Percentiles rank a stretch among this genome's conserved stretches.
Conservation (phyloP, 2,113 vertebrate species). For the Entelurus aequoreus region DNA sequence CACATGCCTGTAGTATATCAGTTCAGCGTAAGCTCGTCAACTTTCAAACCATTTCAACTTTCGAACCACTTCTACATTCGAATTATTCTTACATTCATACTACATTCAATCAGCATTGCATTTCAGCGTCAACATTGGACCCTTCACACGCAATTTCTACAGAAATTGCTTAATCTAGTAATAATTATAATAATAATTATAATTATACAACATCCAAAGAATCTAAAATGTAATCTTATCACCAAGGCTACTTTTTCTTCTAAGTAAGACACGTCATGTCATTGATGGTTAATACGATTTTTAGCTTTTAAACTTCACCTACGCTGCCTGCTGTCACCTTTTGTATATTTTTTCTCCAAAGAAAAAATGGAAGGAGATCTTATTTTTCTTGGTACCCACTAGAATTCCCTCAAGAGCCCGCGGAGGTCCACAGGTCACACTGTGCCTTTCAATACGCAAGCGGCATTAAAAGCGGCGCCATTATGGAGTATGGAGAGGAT, state of each 20-base stretch:
- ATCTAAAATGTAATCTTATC: background rate
- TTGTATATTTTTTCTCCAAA: background rate
- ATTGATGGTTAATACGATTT: constrained; percentile 9
- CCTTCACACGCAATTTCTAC: no score
- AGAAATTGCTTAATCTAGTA: no score
- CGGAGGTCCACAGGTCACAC: constrained; percentile 41
- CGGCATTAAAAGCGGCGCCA: constrained; percentile 39
- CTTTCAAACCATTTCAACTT: no score
- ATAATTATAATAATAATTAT: no score
- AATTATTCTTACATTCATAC: no score
- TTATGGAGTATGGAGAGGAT: constrained; percentile 63
- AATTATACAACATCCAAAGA: background rate
- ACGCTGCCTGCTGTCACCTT: background rate
- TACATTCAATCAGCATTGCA: no score
- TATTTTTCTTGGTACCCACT: constrained; percentile 20
- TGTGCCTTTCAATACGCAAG: constrained; percentile 53
- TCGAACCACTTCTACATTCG: no score
- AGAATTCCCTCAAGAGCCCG: constrained; percentile 25
- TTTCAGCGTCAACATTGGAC: no score
- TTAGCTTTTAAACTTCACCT: constrained; percentile 10
- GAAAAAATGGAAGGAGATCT: constrained; percentile 15
- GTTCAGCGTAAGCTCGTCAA: no score
- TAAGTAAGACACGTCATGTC: background rate
- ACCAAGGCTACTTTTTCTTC: background rate
- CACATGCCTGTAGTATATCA: no score